A percentile compares a stretch with the other conserved stretches of the same genome.
Evolutionary conservation across 2,797 vertebrate species (phyloP).

Genomic region (Anguilla pacifica): DNA sequence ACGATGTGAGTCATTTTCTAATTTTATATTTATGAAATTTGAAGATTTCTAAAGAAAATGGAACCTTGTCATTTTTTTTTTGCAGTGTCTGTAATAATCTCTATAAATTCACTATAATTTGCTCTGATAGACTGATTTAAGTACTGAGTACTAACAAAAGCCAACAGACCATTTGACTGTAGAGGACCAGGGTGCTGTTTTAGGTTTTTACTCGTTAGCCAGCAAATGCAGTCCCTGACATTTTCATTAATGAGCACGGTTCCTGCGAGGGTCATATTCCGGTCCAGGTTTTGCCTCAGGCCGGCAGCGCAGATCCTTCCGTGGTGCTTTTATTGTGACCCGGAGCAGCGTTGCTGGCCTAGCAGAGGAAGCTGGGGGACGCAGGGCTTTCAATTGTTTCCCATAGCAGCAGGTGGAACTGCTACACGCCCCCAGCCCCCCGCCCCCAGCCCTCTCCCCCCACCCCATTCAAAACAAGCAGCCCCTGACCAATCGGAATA

Average conservation of each 20-base stretch:
- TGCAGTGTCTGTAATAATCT: not conserved
- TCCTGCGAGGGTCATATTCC: not conserved
- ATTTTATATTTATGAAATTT: not conserved
- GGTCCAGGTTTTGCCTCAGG: slow-evolving; percentile 32
- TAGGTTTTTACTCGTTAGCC: not conserved
- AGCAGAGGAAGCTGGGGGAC: not conserved
- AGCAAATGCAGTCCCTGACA: not conserved
- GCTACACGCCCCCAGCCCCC: slow-evolving; percentile 19
- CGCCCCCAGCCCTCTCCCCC: not conserved
- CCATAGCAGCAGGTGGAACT: slow-evolving; percentile 43
- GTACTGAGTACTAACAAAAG: not conserved
- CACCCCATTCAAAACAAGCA: slow-evolving; percentile 39
- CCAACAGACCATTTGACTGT: not conserved
- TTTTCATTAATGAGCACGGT: not conserved
- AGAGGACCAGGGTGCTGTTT: not conserved
- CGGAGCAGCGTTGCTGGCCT: not conserved
- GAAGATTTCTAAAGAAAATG: not conserved
- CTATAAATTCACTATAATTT: not conserved
- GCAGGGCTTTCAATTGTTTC: slow-evolving; percentile 28
- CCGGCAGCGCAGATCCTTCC: not conserved
- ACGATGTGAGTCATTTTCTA: not conserved
- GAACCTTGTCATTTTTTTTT: not conserved
- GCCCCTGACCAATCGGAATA: slow-evolving; percentile 47
- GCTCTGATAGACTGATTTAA: not conserved
- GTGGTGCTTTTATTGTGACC: slow-evolving; percentile 1